Base-by-base conservation (phyloP, 2,797 vertebrate species). In the Harpagifer antarcticus region DNA sequence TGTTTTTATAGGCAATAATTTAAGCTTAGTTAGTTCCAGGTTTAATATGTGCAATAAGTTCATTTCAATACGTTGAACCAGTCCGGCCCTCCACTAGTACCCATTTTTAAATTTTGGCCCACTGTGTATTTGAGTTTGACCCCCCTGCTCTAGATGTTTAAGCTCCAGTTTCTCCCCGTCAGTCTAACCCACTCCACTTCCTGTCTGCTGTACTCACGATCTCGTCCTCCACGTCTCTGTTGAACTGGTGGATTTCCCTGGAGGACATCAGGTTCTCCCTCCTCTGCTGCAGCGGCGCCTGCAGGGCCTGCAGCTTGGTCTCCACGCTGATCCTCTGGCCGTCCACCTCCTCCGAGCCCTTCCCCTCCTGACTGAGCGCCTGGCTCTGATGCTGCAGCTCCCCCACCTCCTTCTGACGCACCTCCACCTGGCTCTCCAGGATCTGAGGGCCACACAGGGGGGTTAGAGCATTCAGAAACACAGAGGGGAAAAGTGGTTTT, bases 211-310 rank as follows among this genome's bases (percentile, higher is more conserved):
- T 11, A 97, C 97, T 97, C 73, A 98, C 97, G 12, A 98, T 98
- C 90, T 98, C 97, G 4, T 98, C 97, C 79, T 98, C 97, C 86
- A 98, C 94, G 19, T 98, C 97, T 12, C 97, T 79, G 93, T 98
- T 98, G 93, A 98, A 98, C 94, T 98, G 97, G 86, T 98, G 97
- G 88, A 98, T 97, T 92, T 98, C 97, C 13, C 96, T 93, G 73
- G 97, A 98, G 27, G 96, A 96, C 94, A 98, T 91, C 9, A 98
- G 93, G 68, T 97, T 95, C 57, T 96, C 92, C 55, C 97, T 96
- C 68, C 97, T 95, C 78, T 95, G 95, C 54, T 85, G 93, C 91
- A 98, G 84, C 0, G 97, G 97, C 1, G 93, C 95, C 79, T 97
- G 88, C 40, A 98, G 89, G 44, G 93, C 87, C 67, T 91, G 84